These are phyloP conservation scores for Pinna nobilis DNA, from an alignment of 1,140 invertebrate genomes.

Conservation along the genomic window DNA sequence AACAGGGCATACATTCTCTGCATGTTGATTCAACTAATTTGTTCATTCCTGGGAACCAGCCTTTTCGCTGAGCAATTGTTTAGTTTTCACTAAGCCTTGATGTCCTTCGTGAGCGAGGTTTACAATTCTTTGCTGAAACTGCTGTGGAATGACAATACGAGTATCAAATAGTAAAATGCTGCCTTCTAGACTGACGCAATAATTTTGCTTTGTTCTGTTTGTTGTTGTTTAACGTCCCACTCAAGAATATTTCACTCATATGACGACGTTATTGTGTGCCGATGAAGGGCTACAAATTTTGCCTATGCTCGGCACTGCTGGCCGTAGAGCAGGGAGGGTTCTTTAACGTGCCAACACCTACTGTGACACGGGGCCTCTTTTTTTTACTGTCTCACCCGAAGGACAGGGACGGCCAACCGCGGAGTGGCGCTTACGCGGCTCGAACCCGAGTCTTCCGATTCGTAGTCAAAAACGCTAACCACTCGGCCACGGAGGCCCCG, in stretches of 20 bases:
- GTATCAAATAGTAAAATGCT: not conserved
- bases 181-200: not conserved
- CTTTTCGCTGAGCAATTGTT: slow-evolving; percentile 17
- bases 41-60: slow-evolving; percentile 19
- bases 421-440: no score
- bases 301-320: no score
- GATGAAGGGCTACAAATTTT: no score
- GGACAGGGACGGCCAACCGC: no score
- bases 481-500: no score
- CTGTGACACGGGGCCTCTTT: no score
- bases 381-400: no score
- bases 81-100: slow-evolving; percentile 5
- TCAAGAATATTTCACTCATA: not conserved
- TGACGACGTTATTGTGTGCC: not conserved
- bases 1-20: slow-evolving; percentile 8
- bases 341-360: no score
- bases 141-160: not conserved
- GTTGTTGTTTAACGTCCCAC: not conserved
- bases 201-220: not conserved
- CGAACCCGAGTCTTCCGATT: no score
- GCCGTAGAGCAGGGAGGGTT: no score
- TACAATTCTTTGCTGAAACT: no score
- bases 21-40: not conserved
- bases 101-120: not conserved
- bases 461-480: no score